Evolutionary conservation across 2,888 invertebrate genomes (phyloP).

Genomic region (Chorisops tibialis): DNA sequence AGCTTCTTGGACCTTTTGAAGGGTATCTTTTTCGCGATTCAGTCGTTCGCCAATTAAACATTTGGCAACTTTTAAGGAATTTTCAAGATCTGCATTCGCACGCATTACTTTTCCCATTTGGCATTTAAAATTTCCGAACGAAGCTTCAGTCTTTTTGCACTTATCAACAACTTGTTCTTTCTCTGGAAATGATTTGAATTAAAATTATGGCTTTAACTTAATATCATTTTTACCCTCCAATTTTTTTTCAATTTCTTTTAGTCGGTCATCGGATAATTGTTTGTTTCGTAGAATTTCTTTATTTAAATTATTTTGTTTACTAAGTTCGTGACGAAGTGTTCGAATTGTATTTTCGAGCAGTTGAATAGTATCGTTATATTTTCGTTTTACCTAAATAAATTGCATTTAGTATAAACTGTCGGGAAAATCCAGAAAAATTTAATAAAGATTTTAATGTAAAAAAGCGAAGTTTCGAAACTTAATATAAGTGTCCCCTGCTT

Average conservation of each 20-base stretch:
- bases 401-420: background rate
- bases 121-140: constrained; percentile 40
- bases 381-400: constrained; percentile 50
- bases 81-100: constrained; percentile 48
- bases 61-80: constrained; percentile 49
- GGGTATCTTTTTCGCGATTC: constrained; percentile 54
- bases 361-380: constrained; percentile 56
- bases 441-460: too few relatives aligned
- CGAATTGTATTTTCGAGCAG: constrained; percentile 55
- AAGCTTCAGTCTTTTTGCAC: constrained; percentile 38
- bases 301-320: constrained; percentile 37
- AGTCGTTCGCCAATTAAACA: constrained; percentile 48
- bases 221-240: constrained; percentile 34
- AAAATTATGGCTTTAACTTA: constrained; percentile 26
- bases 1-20: constrained; percentile 58
- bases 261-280: constrained; percentile 34
- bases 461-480: too few relatives aligned
- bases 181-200: constrained; percentile 29
- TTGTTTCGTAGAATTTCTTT: constrained; percentile 37
- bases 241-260: constrained; percentile 38
- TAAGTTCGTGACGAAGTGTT: constrained; percentile 37
- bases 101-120: constrained; percentile 39
- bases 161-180: constrained; percentile 31
- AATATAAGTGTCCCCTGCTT: too few relatives aligned
- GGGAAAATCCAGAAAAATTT: too few relatives aligned